Base-by-base conservation (phyloP, 2,888 invertebrate genomes). In the Celastrina argiolus region DNA sequence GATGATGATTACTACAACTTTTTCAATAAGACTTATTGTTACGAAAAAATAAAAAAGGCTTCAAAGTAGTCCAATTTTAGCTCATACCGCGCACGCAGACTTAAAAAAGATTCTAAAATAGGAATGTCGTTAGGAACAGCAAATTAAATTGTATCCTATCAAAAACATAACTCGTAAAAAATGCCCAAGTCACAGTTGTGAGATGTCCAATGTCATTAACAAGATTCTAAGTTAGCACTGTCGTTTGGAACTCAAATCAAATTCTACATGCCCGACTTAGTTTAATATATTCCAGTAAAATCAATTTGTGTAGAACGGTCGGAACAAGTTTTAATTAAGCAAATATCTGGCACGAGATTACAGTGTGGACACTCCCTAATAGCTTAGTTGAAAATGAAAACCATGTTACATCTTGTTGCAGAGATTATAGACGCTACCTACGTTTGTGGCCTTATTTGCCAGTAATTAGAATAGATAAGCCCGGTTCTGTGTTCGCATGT, bases 241-340 rank as follows among this genome's bases (percentile, higher is more conserved):
- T 51, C 51, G 14, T 51, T 22, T 51, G 22, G 8, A 51, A 51
- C 51, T 51, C 51, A 14, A 59, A 36, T 59, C 10, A 34, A 59
- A 59, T 59, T 31, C 31, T 26, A 16, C n/a, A 31, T 58, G 51
- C 34, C 59, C 31, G 31, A 59, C 31, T 59, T 10, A 58, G 34
- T 67, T 67, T 72, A 67, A 69, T 70, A 73, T 65, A 69, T 75
- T 76, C 72, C 73, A 74, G 75, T 68, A 64, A 70, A 79, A 78
- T 72, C 69, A 69, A 72, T 72, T 70, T 74, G 70, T 72, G 69
- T 77, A 75, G 69, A 74, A 73, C 75, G 76, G 74, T 78, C 77
- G 70, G 82, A 78, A 79, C 82, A 84, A 87, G 85, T 85, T 87
- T 87, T 86, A 85, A 87, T 87, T 85, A 86, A 84, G 84, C 82